Evolutionary conservation across 1,140 invertebrate genomes (phyloP).

Genomic region (Protaetia brevitarsis): DNA sequence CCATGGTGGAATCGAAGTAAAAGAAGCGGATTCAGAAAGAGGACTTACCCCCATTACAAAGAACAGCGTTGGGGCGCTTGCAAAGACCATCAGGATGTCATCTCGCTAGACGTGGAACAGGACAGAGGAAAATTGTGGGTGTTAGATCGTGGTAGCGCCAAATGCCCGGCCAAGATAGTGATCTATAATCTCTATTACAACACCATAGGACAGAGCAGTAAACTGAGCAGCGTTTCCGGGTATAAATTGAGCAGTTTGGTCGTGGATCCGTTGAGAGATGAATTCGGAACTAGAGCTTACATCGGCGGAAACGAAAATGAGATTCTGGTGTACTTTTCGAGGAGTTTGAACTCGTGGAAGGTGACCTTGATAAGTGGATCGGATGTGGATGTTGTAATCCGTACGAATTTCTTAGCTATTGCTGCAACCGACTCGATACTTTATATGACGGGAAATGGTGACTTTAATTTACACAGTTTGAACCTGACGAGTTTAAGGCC

Average conservation of each 20-base stretch:
- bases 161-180: conserved; percentile 37
- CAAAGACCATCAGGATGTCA: conserved; percentile 35
- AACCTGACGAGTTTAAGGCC: not conserved
- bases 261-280: not conserved
- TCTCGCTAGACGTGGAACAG: conserved; percentile 36
- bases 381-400: conserved; percentile 7
- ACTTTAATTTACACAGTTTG: not conserved
- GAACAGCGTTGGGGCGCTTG: conserved; percentile 38
- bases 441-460: conserved; percentile 19
- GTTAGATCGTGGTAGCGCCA: conserved; percentile 37
- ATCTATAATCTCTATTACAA: conserved; percentile 37
- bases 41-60: conserved; percentile 28
- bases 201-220: not conserved
- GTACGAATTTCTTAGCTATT: conserved; percentile 27
- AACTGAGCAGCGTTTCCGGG: not conserved
- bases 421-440: conserved; percentile 19
- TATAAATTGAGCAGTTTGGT: conserved; percentile 1
- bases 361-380: conserved; percentile 1
- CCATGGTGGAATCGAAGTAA: conserved; percentile 30
- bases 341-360: conserved; percentile 24
- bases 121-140: conserved; percentile 38
- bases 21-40: conserved; percentile 23
- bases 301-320: conserved; percentile 30
- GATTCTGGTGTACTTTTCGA: conserved; percentile 27
- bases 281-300: conserved; percentile 30